Evolutionary conservation across 2,888 invertebrate genomes (phyloP).

Genomic region (Rhagophthalmus giganteus): DNA sequence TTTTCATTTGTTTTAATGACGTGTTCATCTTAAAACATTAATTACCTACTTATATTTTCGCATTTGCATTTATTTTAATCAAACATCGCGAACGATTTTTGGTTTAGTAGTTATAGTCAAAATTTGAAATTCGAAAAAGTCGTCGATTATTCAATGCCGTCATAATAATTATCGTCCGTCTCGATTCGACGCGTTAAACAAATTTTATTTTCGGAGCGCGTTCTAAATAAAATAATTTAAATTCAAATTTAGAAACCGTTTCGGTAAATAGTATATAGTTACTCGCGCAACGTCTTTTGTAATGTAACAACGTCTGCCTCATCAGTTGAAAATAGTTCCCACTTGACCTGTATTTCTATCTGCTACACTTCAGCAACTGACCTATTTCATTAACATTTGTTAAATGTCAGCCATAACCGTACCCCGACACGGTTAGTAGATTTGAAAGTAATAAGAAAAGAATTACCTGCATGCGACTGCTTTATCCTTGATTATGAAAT

Average conservation of each 20-base stretch:
- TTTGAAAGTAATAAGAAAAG: slow-evolving; percentile 27
- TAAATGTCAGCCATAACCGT: slow-evolving; percentile 20
- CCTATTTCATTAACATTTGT: slow-evolving; percentile 24
- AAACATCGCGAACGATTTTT: too few species aligned
- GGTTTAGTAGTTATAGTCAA: too few species aligned
- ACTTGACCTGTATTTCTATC: slow-evolving; percentile 17
- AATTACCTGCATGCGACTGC: slow-evolving; percentile 21
- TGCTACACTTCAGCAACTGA: slow-evolving; percentile 12
- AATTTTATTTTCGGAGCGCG: too few species aligned
- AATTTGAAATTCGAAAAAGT: too few species aligned
- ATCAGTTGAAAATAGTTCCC: slow-evolving; percentile 15
- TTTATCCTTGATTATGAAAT: slow-evolving; percentile 27
- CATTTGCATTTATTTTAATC: too few species aligned
- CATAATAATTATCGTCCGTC: too few species aligned
- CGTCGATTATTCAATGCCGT: too few species aligned
- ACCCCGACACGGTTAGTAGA: slow-evolving; percentile 17
- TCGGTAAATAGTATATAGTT: not conserved
- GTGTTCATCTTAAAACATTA: too few species aligned
- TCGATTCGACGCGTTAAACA: too few species aligned
- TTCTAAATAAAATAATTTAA: too few species aligned
- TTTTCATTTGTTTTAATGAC: too few species aligned
- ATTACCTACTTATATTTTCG: too few species aligned
- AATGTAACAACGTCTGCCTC: not conserved
- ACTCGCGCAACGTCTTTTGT: not conserved
- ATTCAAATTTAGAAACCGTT: not conserved